phyloP scores from a whole-genome alignment of 1,140 invertebrate species.

The Drosophila rhopaloa region DNA sequence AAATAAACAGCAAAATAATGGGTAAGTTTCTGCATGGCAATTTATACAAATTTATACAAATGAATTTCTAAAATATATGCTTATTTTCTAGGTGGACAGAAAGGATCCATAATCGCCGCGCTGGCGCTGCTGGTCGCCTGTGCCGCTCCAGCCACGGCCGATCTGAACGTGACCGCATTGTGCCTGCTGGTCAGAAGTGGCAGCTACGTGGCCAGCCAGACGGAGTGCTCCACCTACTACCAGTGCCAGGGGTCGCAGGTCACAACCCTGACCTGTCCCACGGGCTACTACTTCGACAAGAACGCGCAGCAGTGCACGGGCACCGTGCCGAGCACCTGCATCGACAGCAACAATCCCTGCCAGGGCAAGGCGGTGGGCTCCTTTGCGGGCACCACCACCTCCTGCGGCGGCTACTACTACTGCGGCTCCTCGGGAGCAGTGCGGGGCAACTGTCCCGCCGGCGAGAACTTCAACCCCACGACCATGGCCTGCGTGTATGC shows the following conservation, averaged over 20 bases:
- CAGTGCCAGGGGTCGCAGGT: slow-evolving; percentile 26
- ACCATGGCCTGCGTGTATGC: slow-evolving; percentile 39
- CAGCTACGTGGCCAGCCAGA: slow-evolving; percentile 34
- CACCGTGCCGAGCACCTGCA: slow-evolving; percentile 11
- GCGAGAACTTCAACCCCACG: slow-evolving; percentile 50
- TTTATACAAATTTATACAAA: neutral
- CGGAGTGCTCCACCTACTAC: slow-evolving; percentile 53
- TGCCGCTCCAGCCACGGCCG: slow-evolving; percentile 25
- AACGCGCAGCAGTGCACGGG: slow-evolving; percentile 24
- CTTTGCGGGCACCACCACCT: slow-evolving; percentile 19
- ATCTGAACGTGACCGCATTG: slow-evolving; percentile 48
- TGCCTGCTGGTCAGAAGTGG: slow-evolving; percentile 43
- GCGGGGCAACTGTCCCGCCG: slow-evolving; percentile 39
- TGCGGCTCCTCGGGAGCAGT: slow-evolving; percentile 34
- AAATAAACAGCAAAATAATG: slow-evolving; percentile 22
- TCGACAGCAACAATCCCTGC: slow-evolving; percentile 26
- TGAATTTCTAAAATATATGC: neutral
- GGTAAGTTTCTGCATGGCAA: slow-evolving; percentile 11
- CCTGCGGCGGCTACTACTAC: slow-evolving; percentile 55
- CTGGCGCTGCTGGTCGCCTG: slow-evolving; percentile 34
- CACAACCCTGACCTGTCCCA: slow-evolving; percentile 20
- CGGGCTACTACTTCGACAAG: slow-evolving; percentile 40
- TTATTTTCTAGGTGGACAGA: slow-evolving; percentile 16
- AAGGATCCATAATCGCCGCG: slow-evolving; percentile 23
- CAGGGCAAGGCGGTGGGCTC: slow-evolving; percentile 24